These are phyloP conservation scores for Collichthys lucidus DNA, from an alignment of 2,113 vertebrate genomes.

Conservation along the genomic window DNA sequence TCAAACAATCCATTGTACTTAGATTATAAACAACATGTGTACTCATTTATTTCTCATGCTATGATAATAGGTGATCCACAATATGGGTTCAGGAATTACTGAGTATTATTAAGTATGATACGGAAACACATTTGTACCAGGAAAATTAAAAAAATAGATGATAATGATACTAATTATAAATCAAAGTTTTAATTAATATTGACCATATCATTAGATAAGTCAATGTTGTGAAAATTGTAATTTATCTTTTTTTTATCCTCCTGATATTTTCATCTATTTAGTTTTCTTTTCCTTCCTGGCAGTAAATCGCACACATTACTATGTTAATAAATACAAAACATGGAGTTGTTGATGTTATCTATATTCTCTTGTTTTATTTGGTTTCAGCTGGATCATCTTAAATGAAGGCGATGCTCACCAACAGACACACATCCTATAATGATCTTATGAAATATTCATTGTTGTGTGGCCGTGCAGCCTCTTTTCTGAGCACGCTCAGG, in stretches of 20 bases:
- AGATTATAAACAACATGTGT: too few species aligned
- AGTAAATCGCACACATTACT: neutral
- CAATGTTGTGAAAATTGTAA: neutral
- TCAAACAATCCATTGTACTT: too few species aligned
- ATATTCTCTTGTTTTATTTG: neutral
- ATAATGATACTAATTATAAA: neutral
- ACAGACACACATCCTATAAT: conserved; percentile 45
- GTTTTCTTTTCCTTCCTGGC: neutral
- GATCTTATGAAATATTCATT: conserved; percentile 88
- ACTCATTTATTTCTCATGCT: too few species aligned
- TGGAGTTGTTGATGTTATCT: neutral
- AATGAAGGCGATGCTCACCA: neutral
- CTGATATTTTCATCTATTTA: too few species aligned
- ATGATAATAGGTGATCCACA: too few species aligned
- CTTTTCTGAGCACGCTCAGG: conserved; percentile 53
- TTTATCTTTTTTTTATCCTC: too few species aligned
- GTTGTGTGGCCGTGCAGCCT: conserved; percentile 47
- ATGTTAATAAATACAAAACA: neutral
- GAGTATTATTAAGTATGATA: too few species aligned
- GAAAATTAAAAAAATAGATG: neutral
- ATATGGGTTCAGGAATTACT: too few species aligned
- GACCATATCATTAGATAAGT: too few species aligned
- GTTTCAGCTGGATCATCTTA: neutral
- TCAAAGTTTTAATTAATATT: neutral
- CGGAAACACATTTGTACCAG: neutral